These are phyloP conservation scores for Ligdia adustata DNA, from an alignment of 2,888 invertebrate species.

Conservation along the genomic window DNA sequence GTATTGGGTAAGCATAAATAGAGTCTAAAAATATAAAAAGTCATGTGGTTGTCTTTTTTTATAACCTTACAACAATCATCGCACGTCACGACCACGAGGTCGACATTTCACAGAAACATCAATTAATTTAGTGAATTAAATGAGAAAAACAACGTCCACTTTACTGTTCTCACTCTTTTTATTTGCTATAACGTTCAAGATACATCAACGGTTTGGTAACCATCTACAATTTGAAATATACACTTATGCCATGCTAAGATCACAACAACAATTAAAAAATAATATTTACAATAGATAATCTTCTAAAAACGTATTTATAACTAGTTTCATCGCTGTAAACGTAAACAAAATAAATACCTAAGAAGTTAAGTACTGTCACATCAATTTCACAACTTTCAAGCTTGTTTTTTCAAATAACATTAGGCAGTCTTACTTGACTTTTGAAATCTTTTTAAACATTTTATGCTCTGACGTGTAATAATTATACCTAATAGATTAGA, in stretches of 20 bases:
- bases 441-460: background rate
- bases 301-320: conserved; percentile 66
- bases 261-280: conserved; percentile 68
- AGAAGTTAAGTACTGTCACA: conserved; percentile 24
- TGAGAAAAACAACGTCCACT: too few species aligned
- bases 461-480: conserved; percentile 1
- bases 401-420: conserved; percentile 16
- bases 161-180: conserved; percentile 70
- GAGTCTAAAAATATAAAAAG: too few species aligned
- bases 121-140: too few species aligned
- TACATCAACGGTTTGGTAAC: conserved; percentile 60
- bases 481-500: conserved; percentile 1
- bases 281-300: conserved; percentile 74
- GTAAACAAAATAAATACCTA: conserved; percentile 18
- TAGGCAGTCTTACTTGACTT: conserved; percentile 17
- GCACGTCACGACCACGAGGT: too few species aligned
- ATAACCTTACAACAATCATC: too few species aligned
- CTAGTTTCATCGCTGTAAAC: conserved; percentile 51
- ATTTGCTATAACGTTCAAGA: conserved; percentile 66
- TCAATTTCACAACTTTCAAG: conserved; percentile 10
- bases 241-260: conserved; percentile 62
- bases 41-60: too few species aligned
- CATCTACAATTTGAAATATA: conserved; percentile 54
- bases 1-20: too few species aligned
- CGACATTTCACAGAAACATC: too few species aligned